These are phyloP conservation scores for Cossypha caffra DNA, from an alignment of 2,797 vertebrate species.

Conservation along the genomic window DNA sequence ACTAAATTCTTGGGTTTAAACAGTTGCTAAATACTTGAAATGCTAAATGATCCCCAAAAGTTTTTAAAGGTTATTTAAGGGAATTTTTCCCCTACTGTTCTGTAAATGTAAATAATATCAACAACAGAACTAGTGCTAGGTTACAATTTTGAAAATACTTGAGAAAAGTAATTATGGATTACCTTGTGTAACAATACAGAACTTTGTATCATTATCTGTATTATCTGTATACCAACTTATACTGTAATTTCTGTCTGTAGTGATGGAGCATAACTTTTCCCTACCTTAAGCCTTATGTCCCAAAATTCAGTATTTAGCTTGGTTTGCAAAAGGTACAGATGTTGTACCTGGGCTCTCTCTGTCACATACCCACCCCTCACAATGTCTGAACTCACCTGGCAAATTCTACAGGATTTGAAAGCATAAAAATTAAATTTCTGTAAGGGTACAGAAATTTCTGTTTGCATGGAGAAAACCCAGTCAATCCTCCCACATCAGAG, in stretches of 20 bases:
- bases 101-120: not conserved
- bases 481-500: not conserved
- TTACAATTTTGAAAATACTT: not conserved
- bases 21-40: not conserved
- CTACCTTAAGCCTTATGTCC: not conserved
- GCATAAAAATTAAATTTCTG: not conserved
- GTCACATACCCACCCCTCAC: not conserved
- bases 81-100: not conserved
- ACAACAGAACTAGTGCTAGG: not conserved
- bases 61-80: not conserved
- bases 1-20: not conserved
- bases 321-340: not conserved
- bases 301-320: not conserved
- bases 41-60: not conserved
- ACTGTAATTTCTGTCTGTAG: not conserved
- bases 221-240: not conserved
- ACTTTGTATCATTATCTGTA: not conserved
- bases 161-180: not conserved
- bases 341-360: not conserved
- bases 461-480: not conserved
- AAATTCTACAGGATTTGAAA: not conserved
- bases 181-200: not conserved
- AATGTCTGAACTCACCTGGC: not conserved
- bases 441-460: not conserved
- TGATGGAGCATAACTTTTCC: not conserved